A percentile compares a stretch with the other conserved stretches of the same genome.
phyloP scores from a whole-genome alignment of 2,797 vertebrate species.

The Pelochelys cantorii region DNA sequence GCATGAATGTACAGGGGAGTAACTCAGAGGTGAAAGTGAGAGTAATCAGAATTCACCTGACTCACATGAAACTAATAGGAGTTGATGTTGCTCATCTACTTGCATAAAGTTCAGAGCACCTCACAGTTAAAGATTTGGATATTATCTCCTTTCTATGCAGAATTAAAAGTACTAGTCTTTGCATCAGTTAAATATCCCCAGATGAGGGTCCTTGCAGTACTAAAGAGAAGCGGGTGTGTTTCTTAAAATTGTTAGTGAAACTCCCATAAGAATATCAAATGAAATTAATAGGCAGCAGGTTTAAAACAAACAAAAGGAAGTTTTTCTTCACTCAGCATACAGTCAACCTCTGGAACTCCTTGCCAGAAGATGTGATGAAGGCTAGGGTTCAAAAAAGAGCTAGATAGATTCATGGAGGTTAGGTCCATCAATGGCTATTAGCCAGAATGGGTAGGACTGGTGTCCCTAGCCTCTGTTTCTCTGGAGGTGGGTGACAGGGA shows the following conservation, averaged over 20 bases:
- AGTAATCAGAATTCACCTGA: background rate
- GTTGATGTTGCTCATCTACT: background rate
- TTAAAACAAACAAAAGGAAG: too few species aligned
- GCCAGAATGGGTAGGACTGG: too few species aligned
- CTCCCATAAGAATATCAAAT: background rate
- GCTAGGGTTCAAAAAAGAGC: too few species aligned
- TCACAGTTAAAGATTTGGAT: background rate
- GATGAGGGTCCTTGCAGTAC: fast-evolving
- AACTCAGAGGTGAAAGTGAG: background rate
- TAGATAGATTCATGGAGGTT: too few species aligned
- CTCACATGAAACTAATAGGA: background rate
- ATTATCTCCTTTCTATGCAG: background rate
- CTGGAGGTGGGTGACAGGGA: too few species aligned
- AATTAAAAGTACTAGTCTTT: background rate
- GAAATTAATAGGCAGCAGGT: too few species aligned
- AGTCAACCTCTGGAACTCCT: too few species aligned
- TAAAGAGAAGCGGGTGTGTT: background rate
- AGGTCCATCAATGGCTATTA: too few species aligned
- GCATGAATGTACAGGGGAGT: background rate
- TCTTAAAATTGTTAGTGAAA: background rate
- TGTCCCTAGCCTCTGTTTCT: too few species aligned
- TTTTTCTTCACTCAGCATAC: too few species aligned
- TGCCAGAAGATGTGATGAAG: too few species aligned
- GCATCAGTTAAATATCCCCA: background rate
- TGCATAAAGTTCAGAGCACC: background rate